These are phyloP conservation scores for Tinamus major DNA, from an alignment of 2,797 vertebrate species.

Conservation along the genomic window DNA sequence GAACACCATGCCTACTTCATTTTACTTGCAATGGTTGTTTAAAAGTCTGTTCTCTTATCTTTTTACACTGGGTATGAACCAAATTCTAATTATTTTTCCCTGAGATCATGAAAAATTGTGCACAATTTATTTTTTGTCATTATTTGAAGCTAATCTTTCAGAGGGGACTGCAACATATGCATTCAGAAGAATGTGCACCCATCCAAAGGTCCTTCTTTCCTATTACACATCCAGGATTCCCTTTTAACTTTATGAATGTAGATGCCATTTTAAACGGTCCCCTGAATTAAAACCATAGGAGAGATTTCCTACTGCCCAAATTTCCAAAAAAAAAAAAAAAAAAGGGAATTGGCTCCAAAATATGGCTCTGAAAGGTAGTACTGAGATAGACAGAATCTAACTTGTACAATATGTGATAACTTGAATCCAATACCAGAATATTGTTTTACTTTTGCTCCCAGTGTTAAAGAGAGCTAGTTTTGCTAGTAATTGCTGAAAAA, in stretches of 20 bases:
- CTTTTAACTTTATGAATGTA: neutral
- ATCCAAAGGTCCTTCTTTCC: neutral
- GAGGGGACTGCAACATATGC: neutral
- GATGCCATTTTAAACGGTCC: neutral
- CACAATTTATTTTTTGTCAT: neutral
- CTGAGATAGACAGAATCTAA: neutral
- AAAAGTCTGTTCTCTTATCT: conserved; percentile 3
- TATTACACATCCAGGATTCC: neutral
- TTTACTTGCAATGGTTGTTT: conserved; percentile 1
- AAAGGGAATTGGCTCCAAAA: neutral
- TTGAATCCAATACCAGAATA: neutral
- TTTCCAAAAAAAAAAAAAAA: neutral
- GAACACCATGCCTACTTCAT: neutral
- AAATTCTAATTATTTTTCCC: neutral
- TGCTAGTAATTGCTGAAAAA: neutral
- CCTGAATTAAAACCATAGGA: neutral
- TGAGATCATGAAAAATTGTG: neutral
- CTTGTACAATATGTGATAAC: neutral
- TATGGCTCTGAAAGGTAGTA: neutral
- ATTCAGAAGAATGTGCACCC: neutral
- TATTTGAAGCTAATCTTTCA: neutral
- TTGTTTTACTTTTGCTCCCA: neutral
- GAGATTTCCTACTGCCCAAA: neutral
- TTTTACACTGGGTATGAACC: neutral
- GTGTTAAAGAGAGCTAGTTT: neutral